Percentiles rank a stretch among this genome's conserved stretches.
phyloP scores from a whole-genome alignment of 2,888 invertebrate species.

The Amiota communis region DNA sequence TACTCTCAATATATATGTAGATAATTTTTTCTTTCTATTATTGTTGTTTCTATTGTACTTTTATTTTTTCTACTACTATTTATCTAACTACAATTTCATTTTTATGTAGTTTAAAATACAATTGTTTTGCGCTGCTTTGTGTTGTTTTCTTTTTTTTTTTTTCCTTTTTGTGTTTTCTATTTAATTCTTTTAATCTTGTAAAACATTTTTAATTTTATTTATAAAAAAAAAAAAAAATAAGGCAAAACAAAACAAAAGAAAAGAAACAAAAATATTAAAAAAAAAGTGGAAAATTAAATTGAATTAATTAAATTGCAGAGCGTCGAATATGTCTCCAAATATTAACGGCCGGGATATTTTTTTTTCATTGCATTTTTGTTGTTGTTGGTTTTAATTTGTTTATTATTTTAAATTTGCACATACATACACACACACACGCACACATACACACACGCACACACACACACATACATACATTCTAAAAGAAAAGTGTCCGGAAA shows the following conservation, averaged over 20 bases:
- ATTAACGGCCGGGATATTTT: slow-evolving; percentile 38
- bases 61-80: no score
- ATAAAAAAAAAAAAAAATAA: no score
- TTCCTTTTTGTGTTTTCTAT: slow-evolving; percentile 36
- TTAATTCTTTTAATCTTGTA: slow-evolving; percentile 15
- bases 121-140: slow-evolving; percentile 15
- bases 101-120: not conserved
- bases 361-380: slow-evolving; percentile 21
- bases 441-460: no score
- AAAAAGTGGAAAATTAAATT: not conserved
- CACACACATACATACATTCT: no score
- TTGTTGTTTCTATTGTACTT: no score
- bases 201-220: no score
- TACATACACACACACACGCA: not conserved
- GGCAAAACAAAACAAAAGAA: not conserved
- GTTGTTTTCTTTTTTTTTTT: slow-evolving; percentile 28
- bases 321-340: slow-evolving; percentile 73
- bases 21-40: slow-evolving; percentile 25
- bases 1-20: no score
- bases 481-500: no score
- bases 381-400: slow-evolving; percentile 5
- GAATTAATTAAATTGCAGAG: slow-evolving; percentile 38
- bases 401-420: not conserved
- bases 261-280: not conserved
- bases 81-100: no score